Base-by-base conservation (phyloP, 1,140 invertebrate genomes). In the Caenorhabditis brenneri region DNA sequence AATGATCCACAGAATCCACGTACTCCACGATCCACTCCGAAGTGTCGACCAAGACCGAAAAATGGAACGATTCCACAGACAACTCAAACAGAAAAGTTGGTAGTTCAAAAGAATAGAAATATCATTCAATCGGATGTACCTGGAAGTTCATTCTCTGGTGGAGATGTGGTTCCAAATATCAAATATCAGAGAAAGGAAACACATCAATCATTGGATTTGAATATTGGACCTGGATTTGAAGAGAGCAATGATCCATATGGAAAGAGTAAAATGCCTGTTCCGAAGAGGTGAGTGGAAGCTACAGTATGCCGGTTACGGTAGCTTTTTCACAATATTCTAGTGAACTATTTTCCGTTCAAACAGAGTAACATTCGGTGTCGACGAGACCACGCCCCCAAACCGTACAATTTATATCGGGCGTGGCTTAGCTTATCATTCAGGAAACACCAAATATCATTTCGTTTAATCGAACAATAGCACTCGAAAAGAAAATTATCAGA, bases 181-280 rank as follows among this genome's bases (percentile, higher is more conserved):
- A 74, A 46, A 24, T 74, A 74, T 74, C 65, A 74, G 1, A 42
- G 65, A 42, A 74, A 74, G 15, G 65, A 74, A 24, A 46, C 36
- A 4, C 36, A 74, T 74, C 65, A 74, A n/a, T 46, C 36, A n/a
- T 46, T 74, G 36, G 65, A 74, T 42, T 42, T 74, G n/a, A 74
- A 74, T 74, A 74, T 74, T 74, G 65, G 65, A 27, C 65, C 65
- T 19, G 65, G 65, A 39, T 74, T 74, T 46, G 65, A 74, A 24
- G 65, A 74, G 36, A 74, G 65, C 15, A 74, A 42, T 46, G 65
- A 74, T 74, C 65, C 65, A 46, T 42, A 74, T 42, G 65, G 65
- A 74, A 74, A 36, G 36, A 74, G 36, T 42, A 74, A 74, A 24
- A 33, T 42, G 9, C 65, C 65, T 10, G 36, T 24, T 22, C 65